Evolutionary conservation across 2,113 vertebrate genomes (phyloP), one percentile per base, ranked within the genome.

Genomic region (Ammodytes marinus): DNA sequence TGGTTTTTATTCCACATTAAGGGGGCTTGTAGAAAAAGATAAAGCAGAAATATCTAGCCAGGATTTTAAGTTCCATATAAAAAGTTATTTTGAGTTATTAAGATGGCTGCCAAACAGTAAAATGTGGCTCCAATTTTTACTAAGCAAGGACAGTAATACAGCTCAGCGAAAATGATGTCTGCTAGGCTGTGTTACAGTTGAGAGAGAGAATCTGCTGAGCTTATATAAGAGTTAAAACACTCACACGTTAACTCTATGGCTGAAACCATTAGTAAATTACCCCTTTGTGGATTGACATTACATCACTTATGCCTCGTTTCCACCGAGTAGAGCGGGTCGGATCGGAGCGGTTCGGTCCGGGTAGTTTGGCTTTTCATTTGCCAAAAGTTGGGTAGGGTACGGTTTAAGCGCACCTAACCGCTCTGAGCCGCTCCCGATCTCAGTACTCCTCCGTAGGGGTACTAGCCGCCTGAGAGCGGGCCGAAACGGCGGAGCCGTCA

Each of bases 1-100:
- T 35, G 11, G 74, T 3, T 73, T 79, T 59, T 63, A 66, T 63
- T 2, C 39, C 52, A 54, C 69, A 63, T 70, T 46, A 66, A 3
- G n/a, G 7, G n/a, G 52, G 53, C 67, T 55, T 63, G 5, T 7
- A 8, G 13, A 11, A 19, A n/a, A 15, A 43, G 13, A 27, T 14
- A 46, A 3, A 13, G 17, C 8, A 63, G 6, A 53, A 61, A 57
- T 42, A 57, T 61, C 42, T 2, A 50, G 61, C 14, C 40, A 35
- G 17, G 27, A 45, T 73, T 74, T 42, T 27, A 27, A 40, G 19
- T 9, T 64, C 17, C 1, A n/a, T 53, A 45, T 17, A 39, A 82
- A 55, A 76, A 35, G 46, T 69, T 70, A 9, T 43, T 65, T 12
- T 78, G 63, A 11, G 42, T 67, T 42, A 5, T 45, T 68, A 46